Evolutionary conservation across 2,113 vertebrate genomes (phyloP), one percentile per base, ranked within the genome.

Genomic region (Lamprotornis superbus): DNA sequence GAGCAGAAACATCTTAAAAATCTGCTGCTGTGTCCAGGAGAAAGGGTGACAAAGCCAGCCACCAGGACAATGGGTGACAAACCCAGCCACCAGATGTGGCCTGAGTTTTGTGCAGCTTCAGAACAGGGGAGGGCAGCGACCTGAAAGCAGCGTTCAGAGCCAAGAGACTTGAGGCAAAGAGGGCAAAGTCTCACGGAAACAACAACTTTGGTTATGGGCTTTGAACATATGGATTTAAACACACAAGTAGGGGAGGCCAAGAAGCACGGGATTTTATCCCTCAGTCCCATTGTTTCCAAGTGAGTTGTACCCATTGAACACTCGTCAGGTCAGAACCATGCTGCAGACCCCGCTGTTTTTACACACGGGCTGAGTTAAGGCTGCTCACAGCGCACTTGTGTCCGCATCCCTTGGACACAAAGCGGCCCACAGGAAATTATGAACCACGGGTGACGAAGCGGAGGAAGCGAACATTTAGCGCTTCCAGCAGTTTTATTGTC

Each of bases 231-330:
- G 21, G 39, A 23, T 82, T 73, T 44, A 52, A 57, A 60, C 1
- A 1, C 46, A 12, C 15, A 13, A 0, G 3, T 0, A 42, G 11
- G 19, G 25, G 16, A 86, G 15, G 20, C 27, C 18, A 7, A 31
- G 16, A 12, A 60, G 19, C n/a, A 30, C 5, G 5, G 2, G 28
- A 13, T 11, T 39, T 55, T 8, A 28, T 20, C 25, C 11, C 13
- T 39, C 10, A 8, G n/a, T 37, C 7, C 13, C 11, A 1, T 16
- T 7, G 18, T 13, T 55, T 44, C 52, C 11, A 17, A 40, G 1
- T 0, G 7, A 31, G 15, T 5, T 53, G 12, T 24, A 35, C 4
- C 33, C 39, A 17, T 0, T 0, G 0, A 39, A 49, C 0, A 4
- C 39, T 35, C n/a, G 46, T 33, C 47, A 11, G 30, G 39, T 30